These are phyloP conservation scores for Anoplopoma fimbria DNA, from an alignment of 2,113 vertebrate genomes.

Conservation along the genomic window DNA sequence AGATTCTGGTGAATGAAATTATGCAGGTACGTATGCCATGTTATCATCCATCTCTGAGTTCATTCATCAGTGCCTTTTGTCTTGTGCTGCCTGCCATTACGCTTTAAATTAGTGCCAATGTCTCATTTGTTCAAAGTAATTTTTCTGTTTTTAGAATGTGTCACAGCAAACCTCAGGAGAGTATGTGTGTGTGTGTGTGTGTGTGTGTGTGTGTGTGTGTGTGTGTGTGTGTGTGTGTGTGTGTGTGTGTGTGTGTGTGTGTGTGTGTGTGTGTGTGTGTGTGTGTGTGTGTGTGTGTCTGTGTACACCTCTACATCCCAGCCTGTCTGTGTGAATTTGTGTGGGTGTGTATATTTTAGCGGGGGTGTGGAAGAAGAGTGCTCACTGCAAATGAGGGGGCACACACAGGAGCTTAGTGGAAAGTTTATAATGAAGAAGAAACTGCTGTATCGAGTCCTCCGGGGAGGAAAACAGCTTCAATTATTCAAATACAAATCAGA, in stretches of 20 bases:
- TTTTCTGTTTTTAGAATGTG: slow-evolving; percentile 52
- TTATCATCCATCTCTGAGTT: slow-evolving; percentile 63
- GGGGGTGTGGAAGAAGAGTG: slow-evolving; percentile 47
- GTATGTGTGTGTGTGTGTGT: slow-evolving; percentile 21
- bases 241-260: slow-evolving; percentile 34
- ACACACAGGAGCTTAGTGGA: slow-evolving; percentile 41
- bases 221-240: slow-evolving; percentile 17
- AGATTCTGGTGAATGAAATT: slow-evolving; percentile 67
- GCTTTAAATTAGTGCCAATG: slow-evolving; percentile 40
- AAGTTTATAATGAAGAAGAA: slow-evolving; percentile 72
- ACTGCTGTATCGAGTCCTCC: slow-evolving; percentile 60
- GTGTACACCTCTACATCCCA: slow-evolving; percentile 43
- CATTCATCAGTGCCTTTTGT: slow-evolving; percentile 65
- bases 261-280: slow-evolving; percentile 61
- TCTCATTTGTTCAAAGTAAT: slow-evolving; percentile 60
- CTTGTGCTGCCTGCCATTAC: slow-evolving; percentile 38
- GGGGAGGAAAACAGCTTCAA: slow-evolving; percentile 48
- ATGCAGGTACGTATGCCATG: slow-evolving; percentile 79
- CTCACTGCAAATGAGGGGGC: slow-evolving; percentile 30
- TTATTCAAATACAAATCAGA: slow-evolving; percentile 70
- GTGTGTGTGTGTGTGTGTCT: slow-evolving; percentile 18
- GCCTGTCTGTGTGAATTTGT: slow-evolving; percentile 50
- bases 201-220: slow-evolving; percentile 12
- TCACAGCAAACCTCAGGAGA: slow-evolving; percentile 38
- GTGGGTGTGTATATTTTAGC: slow-evolving; percentile 57